Evolutionary conservation across 53 echinoderm and acorn worm genomes (phyloP), one percentile per base, ranked within the genome.

Genomic region (Pentamera pediparva): DNA sequence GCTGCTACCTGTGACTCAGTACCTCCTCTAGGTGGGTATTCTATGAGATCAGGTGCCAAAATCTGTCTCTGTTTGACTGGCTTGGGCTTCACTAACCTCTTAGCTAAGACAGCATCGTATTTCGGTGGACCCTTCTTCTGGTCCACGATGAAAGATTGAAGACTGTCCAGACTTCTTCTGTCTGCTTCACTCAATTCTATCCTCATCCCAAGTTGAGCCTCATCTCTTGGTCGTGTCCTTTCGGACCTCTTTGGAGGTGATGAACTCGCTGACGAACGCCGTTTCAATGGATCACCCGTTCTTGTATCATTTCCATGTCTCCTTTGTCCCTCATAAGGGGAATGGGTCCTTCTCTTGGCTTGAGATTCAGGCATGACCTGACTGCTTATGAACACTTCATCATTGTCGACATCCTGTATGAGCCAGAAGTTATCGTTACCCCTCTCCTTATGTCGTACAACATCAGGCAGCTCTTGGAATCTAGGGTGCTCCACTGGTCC

Each of bases 361-460:
- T 67, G 40, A 43, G 67, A 67, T 22, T 43, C 67, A 12, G 67
- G 67, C 24, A 26, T 27, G 4, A 29, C 67, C 41, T 67, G 67
- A 67, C 67, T 67, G 8, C 43, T 67, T 24, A 67, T 67, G 17
- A 67, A 67, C 9, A 67, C 43, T 47, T 43, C 67, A 67, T 67
- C 67, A 65, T 41, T 39, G 15, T 56, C 57, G 6, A 32, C 20
- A 35, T 30, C 61, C 29, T 67, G 40, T 13, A 67, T 26, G 29
- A 67, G 41, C 67, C 67, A 67, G 38, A 28, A 39, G 28, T 8
- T 22, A 21, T 47, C 67, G 18, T 24, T 35, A 6, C 17, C n/a
- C 18, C 43, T 43, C 45, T 30, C 17, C 29, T 67, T 67, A 28
- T 67, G 38, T 20, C 1, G 25, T 21, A 67, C 39, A 10, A 67